Conservation (phyloP, 1,140 invertebrate genomes). For the Panulirus ornatus region DNA sequence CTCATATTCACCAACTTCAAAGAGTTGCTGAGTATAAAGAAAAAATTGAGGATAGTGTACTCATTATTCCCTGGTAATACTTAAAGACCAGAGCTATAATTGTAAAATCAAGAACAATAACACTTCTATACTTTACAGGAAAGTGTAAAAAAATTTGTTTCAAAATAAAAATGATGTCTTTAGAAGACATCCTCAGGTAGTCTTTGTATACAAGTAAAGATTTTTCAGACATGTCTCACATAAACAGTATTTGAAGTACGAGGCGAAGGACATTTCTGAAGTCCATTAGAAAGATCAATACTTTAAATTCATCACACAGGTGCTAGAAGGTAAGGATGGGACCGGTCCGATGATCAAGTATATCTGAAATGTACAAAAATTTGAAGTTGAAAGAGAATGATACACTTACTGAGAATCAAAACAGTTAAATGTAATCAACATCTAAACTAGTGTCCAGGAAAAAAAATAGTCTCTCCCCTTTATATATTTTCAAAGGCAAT, state of each 20-base stretch:
- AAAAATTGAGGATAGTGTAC: neutral
- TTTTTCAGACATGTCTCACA: neutral
- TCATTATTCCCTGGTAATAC: neutral
- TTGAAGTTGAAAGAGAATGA: neutral
- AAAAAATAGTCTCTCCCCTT: too few species aligned
- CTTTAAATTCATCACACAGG: neutral
- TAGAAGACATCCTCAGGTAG: conserved; percentile 5
- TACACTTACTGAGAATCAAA: too few species aligned
- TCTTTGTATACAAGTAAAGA: conserved; percentile 2
- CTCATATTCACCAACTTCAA: neutral
- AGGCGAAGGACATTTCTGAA: neutral
- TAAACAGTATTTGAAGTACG: neutral
- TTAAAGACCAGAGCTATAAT: neutral
- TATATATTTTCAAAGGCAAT: too few species aligned
- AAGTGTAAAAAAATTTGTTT: neutral
- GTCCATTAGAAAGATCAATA: neutral
- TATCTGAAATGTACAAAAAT: conserved; percentile 83
- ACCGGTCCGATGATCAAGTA: conserved; percentile 90
- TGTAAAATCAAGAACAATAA: neutral
- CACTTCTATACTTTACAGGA: neutral
- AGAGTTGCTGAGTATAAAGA: neutral
- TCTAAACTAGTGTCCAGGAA: too few species aligned
- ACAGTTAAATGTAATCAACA: too few species aligned
- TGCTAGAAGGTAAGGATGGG: conserved; percentile 91
- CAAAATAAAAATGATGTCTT: neutral